phyloP scores from a whole-genome alignment of 2,888 invertebrate genomes.

The Erannis defoliaria region DNA sequence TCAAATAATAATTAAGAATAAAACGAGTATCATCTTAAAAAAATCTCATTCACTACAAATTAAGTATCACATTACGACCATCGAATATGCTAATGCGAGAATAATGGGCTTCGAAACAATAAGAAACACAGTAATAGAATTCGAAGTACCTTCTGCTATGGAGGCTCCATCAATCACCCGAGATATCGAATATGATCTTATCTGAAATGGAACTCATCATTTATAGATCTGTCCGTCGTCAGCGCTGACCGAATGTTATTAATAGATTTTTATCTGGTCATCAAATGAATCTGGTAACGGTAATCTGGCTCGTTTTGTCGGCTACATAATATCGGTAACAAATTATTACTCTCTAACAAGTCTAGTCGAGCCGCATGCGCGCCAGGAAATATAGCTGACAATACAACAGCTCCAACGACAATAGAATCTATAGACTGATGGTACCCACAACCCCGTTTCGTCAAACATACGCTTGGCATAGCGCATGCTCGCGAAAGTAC shows the following conservation, averaged over 20 bases:
- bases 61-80: constrained; percentile 53
- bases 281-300: constrained; percentile 82
- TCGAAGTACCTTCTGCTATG: constrained; percentile 65
- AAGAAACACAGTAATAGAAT: constrained; percentile 78
- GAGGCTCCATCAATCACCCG: constrained; percentile 78
- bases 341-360: constrained; percentile 70
- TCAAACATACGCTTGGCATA: too few relatives aligned
- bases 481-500: too few relatives aligned
- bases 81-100: constrained; percentile 76
- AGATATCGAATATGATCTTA: constrained; percentile 82
- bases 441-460: too few relatives aligned
- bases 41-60: constrained; percentile 46
- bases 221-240: constrained; percentile 83
- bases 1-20: constrained; percentile 35
- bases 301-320: constrained; percentile 78
- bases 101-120: constrained; percentile 80
- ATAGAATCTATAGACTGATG: too few relatives aligned
- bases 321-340: constrained; percentile 74
- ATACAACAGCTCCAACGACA: constrained; percentile 25
- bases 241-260: constrained; percentile 83
- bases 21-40: constrained; percentile 33
- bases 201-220: constrained; percentile 86
- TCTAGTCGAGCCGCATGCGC: constrained; percentile 40
- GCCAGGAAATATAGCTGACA: constrained; percentile 42
- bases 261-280: constrained; percentile 85